Evolutionary conservation across 2,797 vertebrate species (phyloP), one percentile per base, ranked within the genome.

Genomic region (Gorsachius magnificus): DNA sequence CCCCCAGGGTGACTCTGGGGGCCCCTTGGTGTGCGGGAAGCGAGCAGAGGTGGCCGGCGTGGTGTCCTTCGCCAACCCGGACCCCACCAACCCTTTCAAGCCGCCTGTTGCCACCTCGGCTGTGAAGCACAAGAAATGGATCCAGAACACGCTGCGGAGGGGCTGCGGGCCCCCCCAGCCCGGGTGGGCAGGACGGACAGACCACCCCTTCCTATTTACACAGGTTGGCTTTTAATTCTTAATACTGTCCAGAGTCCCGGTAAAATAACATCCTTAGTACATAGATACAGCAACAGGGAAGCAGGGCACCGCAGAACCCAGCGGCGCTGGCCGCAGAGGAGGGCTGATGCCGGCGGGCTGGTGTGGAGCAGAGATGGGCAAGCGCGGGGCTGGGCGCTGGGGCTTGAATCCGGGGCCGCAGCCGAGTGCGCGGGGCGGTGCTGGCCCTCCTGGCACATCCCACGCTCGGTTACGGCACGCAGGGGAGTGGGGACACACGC

Each of bases 231-330:
- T 97, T 97, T 97, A 95, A 92, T 95, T 17, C 48, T 69, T 77
- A 89, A 93, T 83, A 76, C 83, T 95, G 93, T 36, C 83, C 93
- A 33, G 87, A 85, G 46, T 66, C 89, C 86, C 21, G 14, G 85
- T 45, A 84, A 90, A 96, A 94, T 79, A 81, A 82, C 91, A 90
- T 89, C 93, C 93, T 95, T 65, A 7, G 91, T 94, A 95, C 95
- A 85, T 86, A 88, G 57, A 51, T 90, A 93, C 77, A 85, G 86
- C 2, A 8, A 29, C 1, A 31, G 43, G 60, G 26, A n/a, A 36
- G 48, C 6, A 5, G 66, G 61, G 24, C 48, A 28, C 35, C 6
- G 20, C 38, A 2, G 16, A 26, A n/a, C 65, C 82, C 13, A 1
- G 70, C 5, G 5, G 50, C 31, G 29, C 48, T 36, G 51, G 48